Evolutionary conservation across 2,113 vertebrate genomes (phyloP), one percentile per base, ranked within the genome.

Genomic region (Lanius ludovicianus): DNA sequence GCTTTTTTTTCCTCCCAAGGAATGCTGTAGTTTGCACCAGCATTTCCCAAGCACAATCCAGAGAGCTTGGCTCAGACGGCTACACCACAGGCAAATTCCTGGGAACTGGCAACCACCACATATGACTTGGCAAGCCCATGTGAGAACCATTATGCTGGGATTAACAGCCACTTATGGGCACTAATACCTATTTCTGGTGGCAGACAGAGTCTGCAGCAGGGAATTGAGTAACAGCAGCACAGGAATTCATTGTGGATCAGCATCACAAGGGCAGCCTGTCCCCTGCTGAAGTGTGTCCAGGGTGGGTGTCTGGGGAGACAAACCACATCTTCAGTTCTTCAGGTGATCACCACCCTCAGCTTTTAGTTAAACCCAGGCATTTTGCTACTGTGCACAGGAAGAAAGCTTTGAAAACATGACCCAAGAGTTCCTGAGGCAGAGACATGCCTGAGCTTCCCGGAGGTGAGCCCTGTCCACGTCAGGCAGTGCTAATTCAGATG

Each of bases 381-480:
- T 53, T n/a, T 47, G 46, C 59, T 80, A 57, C 4, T 35, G 67
- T 24, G 85, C 62, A 46, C 33, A 16, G 0, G 16, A 86, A 91
- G 87, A 42, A 67, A 86, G 68, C 75, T 92, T 78, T 89, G 85
- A 84, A 96, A 95, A 94, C 79, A 64, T 68, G 92, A 96, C 76
- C 92, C 60, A 52, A 94, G 93, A 88, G 82, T 30, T 94, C 63
- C 95, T 3, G 42, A 83, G 70, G 90, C 96, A 96, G 79, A 73
- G 41, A 70, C 49, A 28, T 1, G 37, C 39, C 92, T 62, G 93
- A 89, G 44, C 67, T 59, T 81, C 63, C 90, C 5, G 4, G 16
- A 75, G 47, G 15, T 53, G 33, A 88, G 71, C 80, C 88, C 79
- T 81, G 60, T 49, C 74, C 79, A 30, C 1, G 3, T 41, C 71